Evolutionary conservation across 2,888 invertebrate species (phyloP), one percentile per base, ranked within the genome.

Genomic region (Acrocera orbiculus): DNA sequence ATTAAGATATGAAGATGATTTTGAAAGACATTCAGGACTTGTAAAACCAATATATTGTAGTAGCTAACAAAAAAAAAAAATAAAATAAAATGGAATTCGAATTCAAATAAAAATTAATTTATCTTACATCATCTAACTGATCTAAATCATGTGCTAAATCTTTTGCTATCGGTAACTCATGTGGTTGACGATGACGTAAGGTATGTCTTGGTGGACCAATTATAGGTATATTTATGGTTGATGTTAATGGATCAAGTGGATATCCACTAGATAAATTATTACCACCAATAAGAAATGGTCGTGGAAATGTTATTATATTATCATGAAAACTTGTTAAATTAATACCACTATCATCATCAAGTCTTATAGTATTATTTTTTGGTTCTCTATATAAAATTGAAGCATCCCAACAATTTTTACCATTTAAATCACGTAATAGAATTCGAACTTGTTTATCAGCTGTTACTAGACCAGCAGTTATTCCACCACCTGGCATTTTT

Each of bases 391-490:
- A 86, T 1, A 95, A 65, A 38, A 90, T 81, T 1, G 89, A 83
- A 24, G 86, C 86, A 61, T 95, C 93, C 93, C 95, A 95, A 48
- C 87, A 86, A 31, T 86, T 83, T 63, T 93, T 95, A 30, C 95
- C 93, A 19, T 85, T 80, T 35, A 92, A 67, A 62, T 93, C 92
- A 7, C 95, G 69, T 39, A 93, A 63, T 10, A 95, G 63, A 15
- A 93, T 76, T 22, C 95, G 69, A 35, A 86, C 85, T 66, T 81
- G 80, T 30, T 79, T 78, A 45, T 77, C 75, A 5, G 82, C 81
- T 1, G 83, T 82, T 33, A 76, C 69, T 22, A 87, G 59, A 9
- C 82, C 85, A 47, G 73, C 68, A 1, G 79, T 78, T 11, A 75
- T 73, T 23, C 79, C 78, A 15, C 78, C 78, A 1, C 78, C 78